A percentile compares a stretch with the other conserved stretches of the same genome.
Evolutionary conservation across 2,113 vertebrate genomes (phyloP).

Genomic region (Salvelinus namaycush): DNA sequence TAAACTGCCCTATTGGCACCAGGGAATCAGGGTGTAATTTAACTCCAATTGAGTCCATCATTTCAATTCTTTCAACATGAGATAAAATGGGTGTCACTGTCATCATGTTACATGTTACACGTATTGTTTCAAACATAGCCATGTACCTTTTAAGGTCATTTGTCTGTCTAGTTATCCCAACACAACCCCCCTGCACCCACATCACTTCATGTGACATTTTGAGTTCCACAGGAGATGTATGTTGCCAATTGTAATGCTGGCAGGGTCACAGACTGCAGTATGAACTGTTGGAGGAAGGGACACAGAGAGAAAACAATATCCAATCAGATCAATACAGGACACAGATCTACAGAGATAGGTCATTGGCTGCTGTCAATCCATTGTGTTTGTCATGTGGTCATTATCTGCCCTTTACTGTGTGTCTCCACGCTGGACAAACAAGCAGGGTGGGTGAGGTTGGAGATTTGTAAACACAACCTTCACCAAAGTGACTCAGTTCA

Average conservation of each 20-base stretch:
- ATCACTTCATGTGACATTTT: slow-evolving; percentile 68
- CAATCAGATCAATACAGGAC: slow-evolving; percentile 61
- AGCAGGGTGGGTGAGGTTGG: not conserved
- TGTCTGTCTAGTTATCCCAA: slow-evolving; percentile 34
- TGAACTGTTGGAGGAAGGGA: slow-evolving; percentile 64
- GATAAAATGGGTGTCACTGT: no score
- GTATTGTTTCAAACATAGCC: slow-evolving; percentile 6
- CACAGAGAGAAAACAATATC: slow-evolving; percentile 63
- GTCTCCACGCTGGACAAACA: not conserved
- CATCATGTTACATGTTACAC: no score
- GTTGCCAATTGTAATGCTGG: slow-evolving; percentile 70
- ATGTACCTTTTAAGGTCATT: slow-evolving; percentile 12
- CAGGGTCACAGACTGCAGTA: slow-evolving; percentile 68
- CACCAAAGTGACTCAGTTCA: no score
- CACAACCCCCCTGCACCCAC: slow-evolving; percentile 17
- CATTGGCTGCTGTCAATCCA: slow-evolving; percentile 70
- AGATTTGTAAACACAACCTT: not conserved
- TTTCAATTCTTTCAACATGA: no score
- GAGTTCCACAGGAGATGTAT: slow-evolving; percentile 62
- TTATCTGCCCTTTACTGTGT: not conserved
- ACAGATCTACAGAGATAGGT: slow-evolving; percentile 49
- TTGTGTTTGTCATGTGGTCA: not conserved
- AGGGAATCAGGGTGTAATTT: no score
- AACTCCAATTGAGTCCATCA: no score
- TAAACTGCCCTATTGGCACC: no score